Evolutionary conservation across 2,797 vertebrate genomes (phyloP).

Genomic region (Phoxinus dragarum): DNA sequence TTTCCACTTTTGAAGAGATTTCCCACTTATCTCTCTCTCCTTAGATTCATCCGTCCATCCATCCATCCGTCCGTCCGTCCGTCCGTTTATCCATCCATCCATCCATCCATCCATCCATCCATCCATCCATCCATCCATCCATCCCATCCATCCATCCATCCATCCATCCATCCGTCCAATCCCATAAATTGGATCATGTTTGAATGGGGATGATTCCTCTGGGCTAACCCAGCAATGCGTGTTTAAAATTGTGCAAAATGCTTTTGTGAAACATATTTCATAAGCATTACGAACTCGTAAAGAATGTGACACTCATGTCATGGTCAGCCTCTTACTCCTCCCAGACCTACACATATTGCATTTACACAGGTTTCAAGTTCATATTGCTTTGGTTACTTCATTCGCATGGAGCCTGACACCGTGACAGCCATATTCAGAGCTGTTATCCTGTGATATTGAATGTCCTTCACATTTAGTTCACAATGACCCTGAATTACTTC

Average conservation of each 20-base stretch:
- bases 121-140: too few species aligned
- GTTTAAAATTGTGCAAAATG: background rate
- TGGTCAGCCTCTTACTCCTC: background rate
- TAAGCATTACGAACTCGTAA: background rate
- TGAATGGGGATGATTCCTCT: background rate
- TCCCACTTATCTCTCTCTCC: background rate
- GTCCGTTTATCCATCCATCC: too few species aligned
- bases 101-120: too few species aligned
- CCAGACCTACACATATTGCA: slow-evolving; percentile 47
- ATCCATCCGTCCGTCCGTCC: too few species aligned
- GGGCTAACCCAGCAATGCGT: background rate
- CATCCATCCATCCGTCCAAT: background rate
- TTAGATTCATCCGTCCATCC: too few species aligned
- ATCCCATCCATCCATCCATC: background rate
- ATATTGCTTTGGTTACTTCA: slow-evolving; percentile 67
- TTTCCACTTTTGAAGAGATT: slow-evolving; percentile 30
- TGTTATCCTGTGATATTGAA: slow-evolving; percentile 64
- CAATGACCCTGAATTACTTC: slow-evolving; percentile 58
- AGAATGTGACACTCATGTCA: background rate
- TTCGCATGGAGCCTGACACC: slow-evolving; percentile 57
- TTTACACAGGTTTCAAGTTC: slow-evolving; percentile 63
- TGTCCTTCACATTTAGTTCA: slow-evolving; percentile 63
- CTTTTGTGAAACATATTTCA: slow-evolving; percentile 9
- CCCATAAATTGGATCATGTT: background rate
- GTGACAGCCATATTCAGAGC: slow-evolving; percentile 50